Evolutionary conservation across 2,888 invertebrate species (phyloP).

Genomic region (Drosophila siamana): DNA sequence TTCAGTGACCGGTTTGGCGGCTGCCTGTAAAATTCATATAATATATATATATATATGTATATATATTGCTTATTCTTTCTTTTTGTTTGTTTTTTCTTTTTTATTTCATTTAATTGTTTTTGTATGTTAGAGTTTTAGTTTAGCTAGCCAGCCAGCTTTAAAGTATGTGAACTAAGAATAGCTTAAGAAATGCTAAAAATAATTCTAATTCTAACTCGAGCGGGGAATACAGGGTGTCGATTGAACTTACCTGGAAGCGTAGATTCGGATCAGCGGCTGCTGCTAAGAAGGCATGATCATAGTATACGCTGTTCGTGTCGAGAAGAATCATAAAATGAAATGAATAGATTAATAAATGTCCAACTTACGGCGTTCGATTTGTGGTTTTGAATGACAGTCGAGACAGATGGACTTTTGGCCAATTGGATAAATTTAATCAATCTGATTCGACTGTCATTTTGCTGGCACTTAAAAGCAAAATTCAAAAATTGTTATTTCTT

Average conservation of each 20-base stretch:
- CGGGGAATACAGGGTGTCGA: neutral
- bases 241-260: conserved; percentile 93
- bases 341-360: conserved; percentile 55
- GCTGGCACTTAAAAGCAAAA: conserved; percentile 84
- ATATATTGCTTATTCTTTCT: conserved; percentile 51
- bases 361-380: neutral
- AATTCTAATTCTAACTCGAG: conserved; percentile 10
- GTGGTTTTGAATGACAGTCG: conserved; percentile 22
- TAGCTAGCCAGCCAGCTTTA: conserved; percentile 47
- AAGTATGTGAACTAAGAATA: conserved; percentile 35
- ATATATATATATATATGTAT: conserved; percentile 74
- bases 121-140: conserved; percentile 22
- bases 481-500: conserved; percentile 74
- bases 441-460: conserved; percentile 24
- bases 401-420: conserved; percentile 20
- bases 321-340: conserved; percentile 39
- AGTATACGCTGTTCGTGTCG: conserved; percentile 91
- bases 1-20: conserved; percentile 90
- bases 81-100: neutral
- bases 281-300: conserved; percentile 98
- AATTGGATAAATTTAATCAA: neutral
- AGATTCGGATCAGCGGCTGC: conserved; percentile 95
- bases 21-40: conserved; percentile 88
- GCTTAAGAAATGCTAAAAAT: conserved; percentile 19
- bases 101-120: neutral